These are phyloP conservation scores for Zalophus californianus DNA, from an alignment of 2,797 vertebrate species.

Conservation along the genomic window DNA sequence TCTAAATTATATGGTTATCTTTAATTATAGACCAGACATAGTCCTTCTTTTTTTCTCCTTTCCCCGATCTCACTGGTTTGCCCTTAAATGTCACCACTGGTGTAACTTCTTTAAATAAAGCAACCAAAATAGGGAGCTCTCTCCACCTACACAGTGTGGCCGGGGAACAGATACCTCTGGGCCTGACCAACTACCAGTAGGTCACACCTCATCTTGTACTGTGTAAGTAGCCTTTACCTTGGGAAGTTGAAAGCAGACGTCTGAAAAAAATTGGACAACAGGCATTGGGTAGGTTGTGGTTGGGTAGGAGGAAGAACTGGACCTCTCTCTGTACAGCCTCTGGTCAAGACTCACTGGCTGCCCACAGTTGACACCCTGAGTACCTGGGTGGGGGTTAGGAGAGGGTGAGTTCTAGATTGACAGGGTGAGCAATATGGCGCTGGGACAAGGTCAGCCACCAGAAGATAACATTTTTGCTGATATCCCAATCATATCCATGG, in stretches of 20 bases:
- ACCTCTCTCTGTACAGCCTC: neutral
- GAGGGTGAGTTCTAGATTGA: neutral
- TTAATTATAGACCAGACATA: neutral
- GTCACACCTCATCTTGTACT: neutral
- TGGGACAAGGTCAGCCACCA: neutral
- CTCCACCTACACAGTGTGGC: neutral
- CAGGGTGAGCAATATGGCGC: too few relatives aligned
- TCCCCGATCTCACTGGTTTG: neutral
- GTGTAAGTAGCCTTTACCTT: neutral
- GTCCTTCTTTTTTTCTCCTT: neutral
- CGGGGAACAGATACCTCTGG: neutral
- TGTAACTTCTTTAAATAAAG: slow-evolving; percentile 10
- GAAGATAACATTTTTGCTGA: neutral
- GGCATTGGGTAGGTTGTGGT: neutral
- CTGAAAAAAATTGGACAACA: neutral
- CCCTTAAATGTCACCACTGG: neutral
- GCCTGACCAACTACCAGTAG: too few relatives aligned
- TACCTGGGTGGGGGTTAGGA: neutral
- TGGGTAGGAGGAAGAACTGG: neutral
- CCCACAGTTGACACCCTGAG: neutral
- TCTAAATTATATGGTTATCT: neutral
- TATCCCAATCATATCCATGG: neutral
- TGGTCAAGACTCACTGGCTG: neutral
- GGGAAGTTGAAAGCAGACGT: neutral
- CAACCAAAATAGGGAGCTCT: neutral